A percentile compares a stretch with the other conserved stretches of the same genome.
Evolutionary conservation across 2,797 vertebrate species (phyloP).

Genomic region (Delichon dasypus): DNA sequence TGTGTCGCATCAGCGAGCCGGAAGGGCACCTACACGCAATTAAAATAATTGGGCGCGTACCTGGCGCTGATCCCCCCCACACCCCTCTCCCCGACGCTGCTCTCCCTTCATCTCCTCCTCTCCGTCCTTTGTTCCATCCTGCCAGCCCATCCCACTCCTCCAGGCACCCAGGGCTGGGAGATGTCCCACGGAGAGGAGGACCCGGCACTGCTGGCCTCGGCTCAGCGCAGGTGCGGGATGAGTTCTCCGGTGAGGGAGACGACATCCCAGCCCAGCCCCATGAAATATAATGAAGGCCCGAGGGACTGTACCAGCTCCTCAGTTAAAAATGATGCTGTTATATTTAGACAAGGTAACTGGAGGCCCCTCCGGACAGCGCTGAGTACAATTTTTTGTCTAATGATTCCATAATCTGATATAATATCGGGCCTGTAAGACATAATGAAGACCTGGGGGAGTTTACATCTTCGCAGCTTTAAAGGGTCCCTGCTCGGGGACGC

Average conservation of each 20-base stretch:
- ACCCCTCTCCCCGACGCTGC: rapidly evolving
- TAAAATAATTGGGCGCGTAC: constrained; percentile 54
- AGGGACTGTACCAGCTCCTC: constrained; percentile 50
- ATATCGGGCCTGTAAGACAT: constrained; percentile 67
- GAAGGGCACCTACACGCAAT: constrained; percentile 61
- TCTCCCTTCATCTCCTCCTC: background rate
- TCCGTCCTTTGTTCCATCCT: background rate
- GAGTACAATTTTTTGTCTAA: constrained; percentile 68
- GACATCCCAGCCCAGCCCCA: constrained; percentile 37
- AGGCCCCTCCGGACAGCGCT: constrained; percentile 57
- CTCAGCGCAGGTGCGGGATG: background rate
- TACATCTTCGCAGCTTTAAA: constrained; percentile 56
- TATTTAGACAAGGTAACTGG: constrained; percentile 74
- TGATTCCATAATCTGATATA: constrained; percentile 72
- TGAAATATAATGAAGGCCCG: constrained; percentile 73
- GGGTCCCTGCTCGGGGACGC: constrained; percentile 29
- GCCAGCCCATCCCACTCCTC: rapidly evolving
- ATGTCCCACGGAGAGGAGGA: rapidly evolving
- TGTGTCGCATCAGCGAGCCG: constrained; percentile 46
- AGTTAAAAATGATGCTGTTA: constrained; percentile 71
- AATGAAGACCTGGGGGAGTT: constrained; percentile 76
- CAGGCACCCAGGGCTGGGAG: rapidly evolving
- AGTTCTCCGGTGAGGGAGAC: background rate
- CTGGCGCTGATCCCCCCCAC: constrained; percentile 10
- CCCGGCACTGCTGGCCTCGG: background rate